Base-by-base conservation (phyloP, 2,797 vertebrate species). In the Austrolebias charrua region DNA sequence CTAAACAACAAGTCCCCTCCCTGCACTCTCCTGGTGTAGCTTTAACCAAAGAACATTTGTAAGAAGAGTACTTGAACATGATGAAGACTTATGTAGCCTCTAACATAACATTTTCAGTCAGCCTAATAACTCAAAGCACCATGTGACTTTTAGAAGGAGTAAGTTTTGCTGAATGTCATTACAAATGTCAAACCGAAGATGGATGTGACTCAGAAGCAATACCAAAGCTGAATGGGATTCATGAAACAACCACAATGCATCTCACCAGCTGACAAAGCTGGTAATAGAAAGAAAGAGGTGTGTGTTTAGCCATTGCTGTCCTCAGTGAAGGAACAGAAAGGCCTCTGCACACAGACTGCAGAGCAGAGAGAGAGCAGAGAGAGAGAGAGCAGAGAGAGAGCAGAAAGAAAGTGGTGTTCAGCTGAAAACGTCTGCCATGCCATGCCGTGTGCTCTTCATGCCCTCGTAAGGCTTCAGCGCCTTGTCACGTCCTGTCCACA, bases 401-500 rank as follows among this genome's bases (percentile, higher is more conserved):
- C 20, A 76, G 62, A 60, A 66, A 68, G 75, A 60, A 66, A 68
- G 75, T 52, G 58, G 68, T 46, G 31, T 77, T 87, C 77, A 81
- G 79, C 81, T 83, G 82, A 48, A 87, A 79, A 55, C 19, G 63
- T 76, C 82, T 85, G 80, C 80, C 63, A 57, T 53, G 73, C 81
- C 81, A 77, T 70, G 76, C 74, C 70, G 73, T 64, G 81, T 86
- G 76, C 76, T 78, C 72, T 74, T 86, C 75, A 76, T 88, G 84
- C 76, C 83, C 82, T 88, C 73, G 86, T 81, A 82, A 86, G 78
- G 78, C 82, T 77, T 71, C 75, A 75, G 54, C 48, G 60, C 71
- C 49, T 62, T 87, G 85, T 86, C 84, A 90, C 75, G 81, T 89
- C 84, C 81, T 88, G 88, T 89, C 85, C 76, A 29, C 79, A n/a